Evolutionary conservation across 2,888 invertebrate genomes (phyloP), one percentile per base, ranked within the genome.

Genomic region (Nymphalis urticae): DNA sequence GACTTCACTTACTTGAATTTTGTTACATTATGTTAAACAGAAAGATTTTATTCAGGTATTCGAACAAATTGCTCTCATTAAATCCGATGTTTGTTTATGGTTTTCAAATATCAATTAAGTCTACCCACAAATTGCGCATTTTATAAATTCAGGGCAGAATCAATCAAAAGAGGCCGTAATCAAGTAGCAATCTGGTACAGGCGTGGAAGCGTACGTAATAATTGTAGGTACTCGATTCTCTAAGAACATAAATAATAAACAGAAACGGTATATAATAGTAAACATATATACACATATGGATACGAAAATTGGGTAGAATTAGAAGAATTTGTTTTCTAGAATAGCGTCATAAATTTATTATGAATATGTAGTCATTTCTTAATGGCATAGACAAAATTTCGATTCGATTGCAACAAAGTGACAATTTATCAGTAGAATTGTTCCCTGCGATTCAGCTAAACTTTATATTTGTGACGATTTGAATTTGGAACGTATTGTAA

Each of bases 181-280:
- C 66, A 64, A 61, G 66, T 60, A 67, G 48, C 56, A 59, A 48
- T 64, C 66, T 64, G 50, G 58, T 50, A 54, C 62, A 62, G 64
- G 62, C 47, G 61, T 68, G 62, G 63, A 64, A 66, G 51, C 54
- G 36, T 66, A 65, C 61, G 42, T 42, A 42, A 71, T 73, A 73
- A 73, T 73, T 69, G 63, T 63, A 58, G 53, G 42, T 50, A 64
- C 54, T 36, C 32, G 54, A 27, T 56, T 51, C 9, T 19, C 58
- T 42, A 13, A 42, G 58, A 58, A 19, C 10, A 42, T 58, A 42
- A 19, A 58, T 27, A 42, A 27, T 27, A 42, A 3, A 19, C 10
- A 4, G 42, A 42, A 42, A 42, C 9, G 13, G 42, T 42, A 19
- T 19, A 42, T 10, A 19, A 0, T 2, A 7, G 27, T 32, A 32